Percentiles rank a stretch among this genome's conserved stretches.
Evolutionary conservation across 2,888 invertebrate genomes (phyloP).

Genomic region (Cheilosia variabilis): DNA sequence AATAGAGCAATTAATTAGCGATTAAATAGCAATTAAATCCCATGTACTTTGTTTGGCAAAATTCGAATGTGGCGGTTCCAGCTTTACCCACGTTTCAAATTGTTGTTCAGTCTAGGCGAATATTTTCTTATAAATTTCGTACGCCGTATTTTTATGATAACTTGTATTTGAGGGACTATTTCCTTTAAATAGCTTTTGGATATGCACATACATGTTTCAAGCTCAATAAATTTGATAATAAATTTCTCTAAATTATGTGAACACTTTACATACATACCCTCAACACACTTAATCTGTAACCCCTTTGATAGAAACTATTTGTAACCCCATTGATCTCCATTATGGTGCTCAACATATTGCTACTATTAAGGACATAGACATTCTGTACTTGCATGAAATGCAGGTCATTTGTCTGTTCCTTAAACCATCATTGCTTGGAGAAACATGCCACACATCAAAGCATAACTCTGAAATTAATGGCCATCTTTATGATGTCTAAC

Average conservation of each 20-base stretch:
- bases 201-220: too few relatives aligned
- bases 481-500: slow-evolving; percentile 37
- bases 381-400: background rate
- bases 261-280: background rate
- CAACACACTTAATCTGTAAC: background rate
- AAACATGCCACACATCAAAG: slow-evolving; percentile 32
- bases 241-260: background rate
- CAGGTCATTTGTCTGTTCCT: background rate
- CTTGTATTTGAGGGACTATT: too few relatives aligned
- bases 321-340: background rate
- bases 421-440: slow-evolving; percentile 1
- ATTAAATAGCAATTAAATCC: too few relatives aligned
- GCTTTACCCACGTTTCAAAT: too few relatives aligned
- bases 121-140: too few relatives aligned
- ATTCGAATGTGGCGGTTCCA: too few relatives aligned
- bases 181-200: too few relatives aligned
- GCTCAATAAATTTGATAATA: too few relatives aligned
- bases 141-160: too few relatives aligned
- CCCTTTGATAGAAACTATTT: background rate
- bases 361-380: slow-evolving; percentile 1
- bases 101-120: too few relatives aligned
- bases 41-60: too few relatives aligned
- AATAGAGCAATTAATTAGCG: too few relatives aligned
- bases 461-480: slow-evolving; percentile 39
- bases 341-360: slow-evolving; percentile 23